Conservation (phyloP, 2,888 invertebrate genomes). For the Chrysolina americana region DNA sequence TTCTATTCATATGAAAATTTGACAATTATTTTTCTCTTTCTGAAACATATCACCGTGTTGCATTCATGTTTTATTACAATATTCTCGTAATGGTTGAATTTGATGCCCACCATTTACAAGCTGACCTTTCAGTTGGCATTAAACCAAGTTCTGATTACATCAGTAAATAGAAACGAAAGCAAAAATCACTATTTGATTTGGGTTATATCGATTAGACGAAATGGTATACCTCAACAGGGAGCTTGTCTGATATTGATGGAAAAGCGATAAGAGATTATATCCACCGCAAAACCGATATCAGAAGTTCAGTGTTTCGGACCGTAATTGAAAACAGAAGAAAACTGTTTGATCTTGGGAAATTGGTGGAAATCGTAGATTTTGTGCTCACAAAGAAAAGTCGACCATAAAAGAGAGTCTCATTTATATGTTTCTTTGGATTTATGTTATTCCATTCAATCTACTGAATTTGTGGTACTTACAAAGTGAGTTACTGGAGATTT, state of each 20-base stretch:
- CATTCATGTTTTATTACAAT: no score
- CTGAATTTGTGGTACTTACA: no score
- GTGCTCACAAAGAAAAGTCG: background rate
- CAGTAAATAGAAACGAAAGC: background rate
- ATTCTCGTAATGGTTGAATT: no score
- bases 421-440: background rate
- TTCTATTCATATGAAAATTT: no score
- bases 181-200: background rate
- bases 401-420: background rate
- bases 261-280: slow-evolving; percentile 18
- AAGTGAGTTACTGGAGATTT: no score
- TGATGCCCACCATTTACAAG: no score
- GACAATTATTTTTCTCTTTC: no score
- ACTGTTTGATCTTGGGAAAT: slow-evolving; percentile 4
- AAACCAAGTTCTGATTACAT: no score
- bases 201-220: background rate
- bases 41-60: no score
- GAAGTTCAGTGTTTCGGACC: slow-evolving; percentile 18
- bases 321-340: slow-evolving; percentile 31
- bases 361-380: background rate
- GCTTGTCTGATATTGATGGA: slow-evolving; percentile 1
- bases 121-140: no score
- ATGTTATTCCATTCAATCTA: background rate
- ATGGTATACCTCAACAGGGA: background rate
- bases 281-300: background rate